phyloP scores from a whole-genome alignment of 2,888 invertebrate species.

The Synergus itoensis region DNA sequence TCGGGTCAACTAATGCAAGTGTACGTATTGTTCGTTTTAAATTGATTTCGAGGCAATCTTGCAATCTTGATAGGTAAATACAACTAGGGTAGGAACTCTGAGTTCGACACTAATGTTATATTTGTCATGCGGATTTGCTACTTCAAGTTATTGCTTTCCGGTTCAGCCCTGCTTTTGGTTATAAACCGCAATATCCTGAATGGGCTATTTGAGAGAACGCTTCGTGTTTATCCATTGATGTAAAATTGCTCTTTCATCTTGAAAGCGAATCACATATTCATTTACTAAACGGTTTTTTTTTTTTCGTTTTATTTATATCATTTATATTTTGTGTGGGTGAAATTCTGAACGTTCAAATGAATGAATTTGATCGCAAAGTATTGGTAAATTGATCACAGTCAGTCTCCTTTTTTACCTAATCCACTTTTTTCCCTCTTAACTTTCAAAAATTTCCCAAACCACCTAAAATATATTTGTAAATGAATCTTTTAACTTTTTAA shows the following conservation, averaged over 20 bases:
- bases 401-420: too few relatives aligned
- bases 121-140: background rate
- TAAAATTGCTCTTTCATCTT: slow-evolving; percentile 5
- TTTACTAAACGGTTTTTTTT: background rate
- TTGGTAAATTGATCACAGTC: too few relatives aligned
- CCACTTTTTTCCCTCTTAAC: too few relatives aligned
- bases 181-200: slow-evolving; percentile 32
- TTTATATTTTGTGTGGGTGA: too few relatives aligned
- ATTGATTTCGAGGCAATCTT: background rate
- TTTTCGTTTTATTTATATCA: background rate
- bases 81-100: background rate
- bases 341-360: too few relatives aligned
- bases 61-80: too few relatives aligned
- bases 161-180: background rate
- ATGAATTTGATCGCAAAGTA: too few relatives aligned
- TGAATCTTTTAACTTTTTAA: too few relatives aligned
- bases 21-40: background rate
- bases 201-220: slow-evolving; percentile 17
- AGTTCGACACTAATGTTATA: background rate
- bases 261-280: slow-evolving; percentile 11
- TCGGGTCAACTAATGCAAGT: background rate
- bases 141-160: background rate
- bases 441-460: too few relatives aligned
- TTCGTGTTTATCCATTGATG: slow-evolving; percentile 18
- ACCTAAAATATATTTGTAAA: too few relatives aligned